Base-by-base conservation (phyloP, 2,113 vertebrate species). In the Oreochromis aureus region DNA sequence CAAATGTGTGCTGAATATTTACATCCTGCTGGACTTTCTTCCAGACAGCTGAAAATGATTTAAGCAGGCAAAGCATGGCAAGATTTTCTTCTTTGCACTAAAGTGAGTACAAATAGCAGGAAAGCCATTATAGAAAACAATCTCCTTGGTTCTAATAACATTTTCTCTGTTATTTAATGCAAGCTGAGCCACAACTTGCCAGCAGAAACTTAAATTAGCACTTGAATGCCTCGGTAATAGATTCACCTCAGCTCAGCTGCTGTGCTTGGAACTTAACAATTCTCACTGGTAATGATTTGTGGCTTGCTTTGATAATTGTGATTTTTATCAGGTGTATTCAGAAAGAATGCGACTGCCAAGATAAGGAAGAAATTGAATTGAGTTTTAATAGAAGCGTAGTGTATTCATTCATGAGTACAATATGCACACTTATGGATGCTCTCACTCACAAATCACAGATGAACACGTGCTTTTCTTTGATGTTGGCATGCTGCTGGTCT, bases 261-360 rank as follows among this genome's bases (percentile, higher is more conserved):
- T 78, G 46, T 32, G 71, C 6, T 78, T 30, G 44, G 71, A 78
- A 78, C 71, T 32, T 78, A 51, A 84, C 73, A 89, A 85, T 73
- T 56, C 19, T 83, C 69, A 10, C 39, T 3, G 54, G 4, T 48
- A 61, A 32, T 54, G 51, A 48, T 90, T 86, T 24, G 10, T 71
- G 54, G 27, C 71, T 55, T 7, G 44, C 87, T 59, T 82, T 73
- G 16, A 36, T 83, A 54, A 85, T 80, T 84, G 30, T n/a, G 80
- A 76, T 91, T 88, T 85, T 83, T 87, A 84, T 92, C 83, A 69
- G 83, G 5, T 46, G 32, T 15, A 78, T 84, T 85, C 22, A 66
- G 8, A 3, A n/a, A 71, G 51, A 71, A 58, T 10, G 22, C 19
- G 83, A 22, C 63, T 56, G 61, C n/a, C 7, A 10, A 30, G 80